phyloP scores from a whole-genome alignment of 2,797 vertebrate genomes.

The Hephaestus fuliginosus region DNA sequence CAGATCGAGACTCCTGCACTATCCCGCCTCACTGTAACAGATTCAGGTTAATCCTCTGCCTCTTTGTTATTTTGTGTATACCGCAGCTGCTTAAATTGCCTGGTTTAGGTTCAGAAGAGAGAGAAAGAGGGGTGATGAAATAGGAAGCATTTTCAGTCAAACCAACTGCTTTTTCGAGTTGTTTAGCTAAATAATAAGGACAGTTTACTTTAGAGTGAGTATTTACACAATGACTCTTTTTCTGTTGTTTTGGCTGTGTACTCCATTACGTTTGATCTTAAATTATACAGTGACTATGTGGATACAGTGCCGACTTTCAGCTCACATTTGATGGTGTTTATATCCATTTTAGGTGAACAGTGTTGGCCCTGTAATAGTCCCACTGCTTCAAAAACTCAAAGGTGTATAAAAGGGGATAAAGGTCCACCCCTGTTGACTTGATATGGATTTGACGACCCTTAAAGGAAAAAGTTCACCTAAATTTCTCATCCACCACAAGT shows the following conservation, averaged over 20 bases:
- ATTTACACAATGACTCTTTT: slow-evolving; percentile 23
- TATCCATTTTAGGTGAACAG: background rate
- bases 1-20: slow-evolving; percentile 43
- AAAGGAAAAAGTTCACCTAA: background rate
- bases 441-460: background rate
- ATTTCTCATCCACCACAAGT: background rate
- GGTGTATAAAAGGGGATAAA: background rate
- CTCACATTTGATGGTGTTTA: slow-evolving; percentile 1
- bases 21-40: slow-evolving; percentile 47
- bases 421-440: background rate
- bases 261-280: background rate
- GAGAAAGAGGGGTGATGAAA: slow-evolving; percentile 27
- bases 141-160: slow-evolving; percentile 12
- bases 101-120: slow-evolving; percentile 39
- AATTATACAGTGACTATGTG: background rate
- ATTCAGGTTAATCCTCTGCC: slow-evolving; percentile 70
- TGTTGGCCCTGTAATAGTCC: background rate
- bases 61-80: slow-evolving; percentile 45
- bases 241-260: slow-evolving; percentile 6
- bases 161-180: slow-evolving; percentile 2
- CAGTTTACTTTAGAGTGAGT: slow-evolving; percentile 11
- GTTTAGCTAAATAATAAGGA: slow-evolving; percentile 14
- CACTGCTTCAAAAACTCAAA: background rate
- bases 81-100: slow-evolving; percentile 38
- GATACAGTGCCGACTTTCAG: background rate